These are phyloP conservation scores for Microctonus hyperodae DNA, from an alignment of 2,888 invertebrate genomes.

Conservation along the genomic window DNA sequence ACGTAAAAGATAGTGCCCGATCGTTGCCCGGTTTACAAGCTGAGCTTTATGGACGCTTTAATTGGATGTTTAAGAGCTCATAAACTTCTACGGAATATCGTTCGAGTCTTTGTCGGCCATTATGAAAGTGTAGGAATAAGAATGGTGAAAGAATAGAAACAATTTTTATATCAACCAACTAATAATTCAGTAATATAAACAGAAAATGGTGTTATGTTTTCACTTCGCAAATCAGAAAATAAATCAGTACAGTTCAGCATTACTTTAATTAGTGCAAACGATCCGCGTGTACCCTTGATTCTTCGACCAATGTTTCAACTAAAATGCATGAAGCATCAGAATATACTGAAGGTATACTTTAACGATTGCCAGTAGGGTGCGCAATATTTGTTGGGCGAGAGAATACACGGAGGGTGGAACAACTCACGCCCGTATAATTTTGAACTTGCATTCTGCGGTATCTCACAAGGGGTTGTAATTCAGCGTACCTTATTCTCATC, in stretches of 20 bases:
- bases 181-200: background rate
- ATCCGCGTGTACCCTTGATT: background rate
- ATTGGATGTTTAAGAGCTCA: slow-evolving; percentile 52
- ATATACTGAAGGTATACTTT: slow-evolving; percentile 21
- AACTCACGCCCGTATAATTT: slow-evolving; percentile 62
- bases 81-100: slow-evolving; percentile 43
- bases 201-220: background rate
- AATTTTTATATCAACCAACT: background rate
- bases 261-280: no score
- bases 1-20: slow-evolving; percentile 42
- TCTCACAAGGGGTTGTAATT: slow-evolving; percentile 61
- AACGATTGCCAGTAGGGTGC: slow-evolving; percentile 21
- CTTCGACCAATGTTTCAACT: slow-evolving; percentile 1
- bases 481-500: slow-evolving; percentile 50
- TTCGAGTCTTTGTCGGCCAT: slow-evolving; percentile 30
- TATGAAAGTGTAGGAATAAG: slow-evolving; percentile 33
- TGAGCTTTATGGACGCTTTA: slow-evolving; percentile 48
- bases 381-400: slow-evolving; percentile 27
- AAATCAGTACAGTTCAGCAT: no score
- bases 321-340: slow-evolving; percentile 17
- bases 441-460: slow-evolving; percentile 61
- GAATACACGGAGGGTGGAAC: slow-evolving; percentile 39
- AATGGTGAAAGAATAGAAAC: slow-evolving; percentile 1
- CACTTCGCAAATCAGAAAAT: no score
- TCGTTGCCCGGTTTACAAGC: slow-evolving; percentile 46